Conservation (phyloP, 1,140 invertebrate genomes). For the Lepidostoma basale region DNA sequence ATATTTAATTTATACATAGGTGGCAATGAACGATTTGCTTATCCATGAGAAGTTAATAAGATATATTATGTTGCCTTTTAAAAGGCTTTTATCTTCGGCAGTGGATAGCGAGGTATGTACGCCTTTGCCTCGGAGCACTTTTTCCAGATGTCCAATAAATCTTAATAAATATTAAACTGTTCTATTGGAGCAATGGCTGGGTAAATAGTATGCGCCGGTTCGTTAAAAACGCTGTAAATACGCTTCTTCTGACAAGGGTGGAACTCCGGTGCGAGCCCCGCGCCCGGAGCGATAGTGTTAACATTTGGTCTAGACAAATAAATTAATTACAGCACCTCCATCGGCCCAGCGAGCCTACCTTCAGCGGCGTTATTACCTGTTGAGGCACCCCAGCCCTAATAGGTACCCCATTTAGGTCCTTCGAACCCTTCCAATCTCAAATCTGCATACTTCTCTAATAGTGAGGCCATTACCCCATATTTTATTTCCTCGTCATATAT, state of each 20-base stretch:
- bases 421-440: background rate
- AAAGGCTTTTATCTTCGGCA: too few species aligned
- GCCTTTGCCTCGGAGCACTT: background rate
- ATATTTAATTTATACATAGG: too few species aligned
- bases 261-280: background rate
- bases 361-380: slow-evolving; percentile 21
- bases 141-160: slow-evolving; percentile 18
- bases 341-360: slow-evolving; percentile 4
- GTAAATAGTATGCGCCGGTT: background rate
- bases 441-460: background rate
- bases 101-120: too few species aligned
- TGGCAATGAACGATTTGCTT: too few species aligned
- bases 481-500: too few species aligned
- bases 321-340: slow-evolving; percentile 21
- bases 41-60: too few species aligned
- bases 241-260: background rate
- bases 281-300: slow-evolving; percentile 2
- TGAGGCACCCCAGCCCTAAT: background rate
- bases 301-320: slow-evolving; percentile 27
- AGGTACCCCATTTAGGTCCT: background rate
- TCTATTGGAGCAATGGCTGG: background rate
- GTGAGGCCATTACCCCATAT: too few species aligned
- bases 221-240: background rate
- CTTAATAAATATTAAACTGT: background rate
- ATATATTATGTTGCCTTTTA: too few species aligned